Conservation (phyloP, 1,140 invertebrate species). For the Bilobella aurantiaca region DNA sequence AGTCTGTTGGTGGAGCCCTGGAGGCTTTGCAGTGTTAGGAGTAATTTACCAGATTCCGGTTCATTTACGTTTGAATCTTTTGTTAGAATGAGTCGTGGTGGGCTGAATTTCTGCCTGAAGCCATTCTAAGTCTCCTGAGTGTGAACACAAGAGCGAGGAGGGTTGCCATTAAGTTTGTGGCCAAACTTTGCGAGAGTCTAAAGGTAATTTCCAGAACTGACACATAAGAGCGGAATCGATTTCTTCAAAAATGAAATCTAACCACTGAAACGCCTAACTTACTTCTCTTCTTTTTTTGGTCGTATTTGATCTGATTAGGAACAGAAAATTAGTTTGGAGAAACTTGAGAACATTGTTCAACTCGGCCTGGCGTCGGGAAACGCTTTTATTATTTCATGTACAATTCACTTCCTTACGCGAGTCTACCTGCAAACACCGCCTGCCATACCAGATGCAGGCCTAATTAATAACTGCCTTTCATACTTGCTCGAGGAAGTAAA, state of each 20-base stretch:
- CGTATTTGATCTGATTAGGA: slow-evolving; percentile 4
- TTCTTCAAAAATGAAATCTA: no score
- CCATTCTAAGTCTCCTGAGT: slow-evolving; percentile 29
- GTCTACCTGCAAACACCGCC: slow-evolving; percentile 17
- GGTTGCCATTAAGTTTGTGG: slow-evolving; percentile 14
- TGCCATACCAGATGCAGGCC: slow-evolving; percentile 3
- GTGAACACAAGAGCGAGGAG: slow-evolving; percentile 29
- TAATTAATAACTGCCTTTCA: slow-evolving; percentile 16
- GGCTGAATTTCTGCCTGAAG: slow-evolving; percentile 29
- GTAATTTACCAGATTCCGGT: not conserved
- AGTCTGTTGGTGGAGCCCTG: no score
- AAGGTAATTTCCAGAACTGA: slow-evolving; percentile 18
- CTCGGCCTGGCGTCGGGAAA: slow-evolving; percentile 15
- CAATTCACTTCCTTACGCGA: slow-evolving; percentile 23
- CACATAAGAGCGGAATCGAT: not conserved
- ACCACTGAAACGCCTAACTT: not conserved
- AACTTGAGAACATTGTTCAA: slow-evolving; percentile 10
- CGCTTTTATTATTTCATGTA: slow-evolving; percentile 20
- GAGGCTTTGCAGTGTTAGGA: not conserved
- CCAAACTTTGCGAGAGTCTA: slow-evolving; percentile 6
- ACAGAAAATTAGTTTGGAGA: not conserved
- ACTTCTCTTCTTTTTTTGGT: not conserved
- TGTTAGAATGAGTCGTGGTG: slow-evolving; percentile 18
- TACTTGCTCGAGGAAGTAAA: not conserved
- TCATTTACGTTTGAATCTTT: not conserved